phyloP scores from a whole-genome alignment of 2,113 vertebrate genomes.

The Thamnaconus septentrionalis region DNA sequence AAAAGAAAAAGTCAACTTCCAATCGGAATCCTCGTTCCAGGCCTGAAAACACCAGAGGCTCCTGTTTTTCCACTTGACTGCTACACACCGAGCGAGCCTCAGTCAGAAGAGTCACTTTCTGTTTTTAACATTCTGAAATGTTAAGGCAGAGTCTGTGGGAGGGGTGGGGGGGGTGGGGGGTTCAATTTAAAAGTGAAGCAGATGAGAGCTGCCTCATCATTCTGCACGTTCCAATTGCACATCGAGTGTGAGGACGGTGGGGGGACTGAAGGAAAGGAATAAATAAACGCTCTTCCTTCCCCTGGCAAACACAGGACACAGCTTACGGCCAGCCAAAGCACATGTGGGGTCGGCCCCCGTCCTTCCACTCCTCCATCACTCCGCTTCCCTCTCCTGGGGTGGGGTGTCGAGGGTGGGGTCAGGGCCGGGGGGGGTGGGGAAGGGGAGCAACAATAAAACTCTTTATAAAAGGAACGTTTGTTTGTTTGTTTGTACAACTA shows the following conservation, averaged over 20 bases:
- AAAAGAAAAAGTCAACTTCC: too few species aligned
- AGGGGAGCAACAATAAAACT: slow-evolving; percentile 76
- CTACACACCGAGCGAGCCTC: neutral
- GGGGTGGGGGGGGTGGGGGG: neutral
- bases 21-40: too few species aligned
- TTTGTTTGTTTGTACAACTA: slow-evolving; percentile 67
- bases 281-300: slow-evolving; percentile 29
- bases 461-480: slow-evolving; percentile 81
- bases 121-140: slow-evolving; percentile 3
- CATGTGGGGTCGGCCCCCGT: slow-evolving; percentile 32
- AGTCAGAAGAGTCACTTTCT: neutral
- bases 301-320: slow-evolving; percentile 14
- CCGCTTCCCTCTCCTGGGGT: slow-evolving; percentile 61
- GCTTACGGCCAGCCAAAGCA: slow-evolving; percentile 30
- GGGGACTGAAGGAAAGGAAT: slow-evolving; percentile 32
- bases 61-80: too few species aligned
- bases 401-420: too few species aligned
- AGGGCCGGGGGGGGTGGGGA: neutral
- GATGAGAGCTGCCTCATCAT: slow-evolving; percentile 1
- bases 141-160: slow-evolving; percentile 27
- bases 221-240: slow-evolving; percentile 47
- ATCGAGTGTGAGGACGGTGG: slow-evolving; percentile 29
- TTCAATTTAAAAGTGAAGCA: slow-evolving; percentile 25
- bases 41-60: too few species aligned
- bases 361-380: slow-evolving; percentile 29